These are phyloP conservation scores for Hirtodrosophila confusa DNA, from an alignment of 2,888 invertebrate species.

Conservation along the genomic window DNA sequence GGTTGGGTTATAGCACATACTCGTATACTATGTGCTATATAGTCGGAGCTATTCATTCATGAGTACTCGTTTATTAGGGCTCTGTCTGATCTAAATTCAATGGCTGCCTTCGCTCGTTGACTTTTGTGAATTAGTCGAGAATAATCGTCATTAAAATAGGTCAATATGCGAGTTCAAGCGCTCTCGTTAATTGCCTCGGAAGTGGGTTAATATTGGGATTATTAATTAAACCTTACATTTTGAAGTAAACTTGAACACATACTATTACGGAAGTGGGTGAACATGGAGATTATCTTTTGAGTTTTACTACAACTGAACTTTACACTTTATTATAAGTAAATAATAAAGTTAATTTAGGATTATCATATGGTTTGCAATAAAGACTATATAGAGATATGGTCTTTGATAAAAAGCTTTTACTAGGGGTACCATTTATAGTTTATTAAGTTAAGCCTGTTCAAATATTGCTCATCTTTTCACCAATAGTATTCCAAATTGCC, in stretches of 20 bases:
- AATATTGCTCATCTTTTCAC: neutral
- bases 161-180: constrained; percentile 49
- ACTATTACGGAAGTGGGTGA: too few species aligned
- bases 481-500: neutral
- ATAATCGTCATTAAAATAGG: constrained; percentile 42
- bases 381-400: too few species aligned
- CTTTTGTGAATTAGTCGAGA: constrained; percentile 22
- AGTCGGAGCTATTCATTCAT: constrained; percentile 32
- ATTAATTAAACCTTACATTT: neutral
- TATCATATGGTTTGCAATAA: too few species aligned
- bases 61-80: constrained; percentile 11
- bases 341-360: too few species aligned
- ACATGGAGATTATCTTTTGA: too few species aligned
- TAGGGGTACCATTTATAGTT: neutral
- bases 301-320: too few species aligned
- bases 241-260: too few species aligned
- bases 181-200: constrained; percentile 34
- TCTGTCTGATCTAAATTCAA: constrained; percentile 31
- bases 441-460: neutral
- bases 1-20: constrained; percentile 3
- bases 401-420: too few species aligned
- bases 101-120: constrained; percentile 8
- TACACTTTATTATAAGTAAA: too few species aligned
- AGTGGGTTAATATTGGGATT: constrained; percentile 21
- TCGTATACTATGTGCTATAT: neutral